Evolutionary conservation across 2,113 vertebrate genomes (phyloP).

Genomic region (mouse (Mus musculus)): DNA sequence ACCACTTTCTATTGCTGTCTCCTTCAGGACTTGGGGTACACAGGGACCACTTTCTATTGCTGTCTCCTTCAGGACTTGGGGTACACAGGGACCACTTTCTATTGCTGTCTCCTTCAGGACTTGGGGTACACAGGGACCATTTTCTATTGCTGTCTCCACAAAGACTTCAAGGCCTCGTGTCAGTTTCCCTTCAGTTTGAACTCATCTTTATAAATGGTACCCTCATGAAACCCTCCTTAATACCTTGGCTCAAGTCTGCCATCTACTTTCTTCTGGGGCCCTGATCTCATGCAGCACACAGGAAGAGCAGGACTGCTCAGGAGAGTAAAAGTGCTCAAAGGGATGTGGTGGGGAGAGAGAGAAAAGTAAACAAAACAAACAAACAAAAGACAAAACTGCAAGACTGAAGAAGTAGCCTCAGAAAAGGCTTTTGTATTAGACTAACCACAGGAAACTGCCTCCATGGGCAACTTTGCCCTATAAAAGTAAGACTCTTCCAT

Average conservation of each 20-base stretch:
- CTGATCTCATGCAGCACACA: neutral
- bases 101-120: too few species aligned
- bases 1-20: neutral
- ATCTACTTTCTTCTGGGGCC: neutral
- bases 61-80: neutral
- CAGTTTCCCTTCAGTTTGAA: neutral
- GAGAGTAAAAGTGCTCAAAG: neutral
- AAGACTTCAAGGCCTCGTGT: neutral
- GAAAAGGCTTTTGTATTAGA: neutral
- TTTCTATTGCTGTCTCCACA: neutral
- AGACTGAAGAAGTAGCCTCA: neutral
- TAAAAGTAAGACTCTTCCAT: neutral
- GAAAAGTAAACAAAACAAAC: too few species aligned
- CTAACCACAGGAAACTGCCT: neutral
- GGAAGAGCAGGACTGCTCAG: neutral
- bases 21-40: neutral
- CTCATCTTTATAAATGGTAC: neutral
- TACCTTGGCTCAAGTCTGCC: neutral
- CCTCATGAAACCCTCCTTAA: neutral
- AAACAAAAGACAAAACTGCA: neutral
- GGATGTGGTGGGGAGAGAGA: accelerated
- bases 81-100: neutral
- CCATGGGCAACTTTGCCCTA: neutral
- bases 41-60: neutral
- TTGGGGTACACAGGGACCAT: neutral